Percentiles rank a stretch among this genome's conserved stretches.
phyloP scores from a whole-genome alignment of 2,113 vertebrate species.

The Gobiocypris rarus region DNA sequence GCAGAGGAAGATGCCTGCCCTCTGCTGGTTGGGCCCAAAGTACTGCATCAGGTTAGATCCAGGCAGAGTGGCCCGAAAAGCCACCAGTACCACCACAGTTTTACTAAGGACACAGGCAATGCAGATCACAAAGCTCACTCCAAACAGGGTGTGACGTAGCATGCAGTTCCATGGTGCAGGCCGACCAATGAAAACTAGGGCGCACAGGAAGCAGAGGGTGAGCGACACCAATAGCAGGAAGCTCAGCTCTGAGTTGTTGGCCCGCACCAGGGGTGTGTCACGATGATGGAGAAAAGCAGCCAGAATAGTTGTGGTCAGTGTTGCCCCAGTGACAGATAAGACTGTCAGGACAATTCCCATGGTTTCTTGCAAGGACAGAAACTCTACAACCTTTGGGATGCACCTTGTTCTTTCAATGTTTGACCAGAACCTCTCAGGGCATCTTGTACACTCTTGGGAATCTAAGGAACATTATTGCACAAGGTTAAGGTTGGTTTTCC shows the following conservation, averaged over 20 bases:
- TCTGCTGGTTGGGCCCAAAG: constrained; percentile 64
- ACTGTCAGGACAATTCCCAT: constrained; percentile 61
- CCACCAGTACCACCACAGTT: constrained; percentile 64
- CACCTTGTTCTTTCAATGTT: constrained; percentile 57
- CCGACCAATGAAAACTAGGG: constrained; percentile 60
- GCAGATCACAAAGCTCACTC: constrained; percentile 69
- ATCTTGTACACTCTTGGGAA: constrained; percentile 60
- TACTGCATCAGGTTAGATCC: constrained; percentile 60
- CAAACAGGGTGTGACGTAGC: constrained; percentile 66
- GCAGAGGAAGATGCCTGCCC: constrained; percentile 61
- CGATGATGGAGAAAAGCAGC: constrained; percentile 53
- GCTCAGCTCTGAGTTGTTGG: constrained; percentile 67
- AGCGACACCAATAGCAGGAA: constrained; percentile 66
- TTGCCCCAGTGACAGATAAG: constrained; percentile 57
- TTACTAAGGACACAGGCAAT: constrained; percentile 66
- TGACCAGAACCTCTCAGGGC: constrained; percentile 66
- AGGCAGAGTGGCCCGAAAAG: constrained; percentile 61
- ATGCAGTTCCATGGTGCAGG: constrained; percentile 61
- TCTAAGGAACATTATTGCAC: constrained; percentile 52
- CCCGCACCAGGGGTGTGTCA: constrained; percentile 63
- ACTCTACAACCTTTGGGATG: constrained; percentile 63
- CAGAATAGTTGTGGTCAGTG: constrained; percentile 56
- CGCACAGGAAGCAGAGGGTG: constrained; percentile 65
- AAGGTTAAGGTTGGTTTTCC: background rate
- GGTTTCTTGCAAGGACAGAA: constrained; percentile 62